A percentile compares a stretch with the other conserved stretches of the same genome.
phyloP scores from a whole-genome alignment of 2,888 invertebrate species.

The Diarsia brunnea region DNA sequence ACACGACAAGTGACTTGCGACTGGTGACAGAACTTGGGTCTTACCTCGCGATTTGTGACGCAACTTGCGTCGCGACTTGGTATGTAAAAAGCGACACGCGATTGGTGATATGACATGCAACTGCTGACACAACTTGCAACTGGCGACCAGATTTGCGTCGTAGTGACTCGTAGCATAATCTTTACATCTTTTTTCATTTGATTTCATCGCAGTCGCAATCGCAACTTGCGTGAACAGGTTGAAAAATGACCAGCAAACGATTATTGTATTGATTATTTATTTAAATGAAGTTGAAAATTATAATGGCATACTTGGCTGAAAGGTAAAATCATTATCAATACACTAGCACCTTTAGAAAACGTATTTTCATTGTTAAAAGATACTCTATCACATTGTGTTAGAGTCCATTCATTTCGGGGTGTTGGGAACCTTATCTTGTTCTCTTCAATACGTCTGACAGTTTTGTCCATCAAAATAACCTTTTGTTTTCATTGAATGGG shows the following conservation, averaged over 20 bases:
- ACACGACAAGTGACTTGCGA: not conserved
- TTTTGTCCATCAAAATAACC: conserved; percentile 59
- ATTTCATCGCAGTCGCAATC: not conserved
- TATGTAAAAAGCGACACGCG: no score
- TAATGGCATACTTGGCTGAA: not conserved
- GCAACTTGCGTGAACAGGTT: not conserved
- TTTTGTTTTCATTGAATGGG: conserved; percentile 63
- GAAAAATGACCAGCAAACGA: not conserved
- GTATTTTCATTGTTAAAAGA: conserved; percentile 36
- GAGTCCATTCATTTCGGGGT: conserved; percentile 33
- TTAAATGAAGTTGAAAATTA: not conserved
- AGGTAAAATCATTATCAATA: conserved; percentile 12
- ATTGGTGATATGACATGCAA: not conserved
- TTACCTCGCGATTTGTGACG: not conserved
- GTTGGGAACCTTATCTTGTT: conserved; percentile 53
- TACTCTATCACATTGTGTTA: conserved; percentile 44
- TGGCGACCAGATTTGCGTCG: not conserved
- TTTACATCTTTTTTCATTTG: not conserved
- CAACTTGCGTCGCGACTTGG: not conserved
- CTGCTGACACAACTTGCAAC: not conserved
- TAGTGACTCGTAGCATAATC: not conserved
- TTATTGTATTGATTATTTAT: not conserved
- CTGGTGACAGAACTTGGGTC: not conserved
- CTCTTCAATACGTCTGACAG: conserved; percentile 65
- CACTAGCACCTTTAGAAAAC: conserved; percentile 32